Conservation (phyloP, 2,888 invertebrate genomes). For the Hemaris fuciformis region DNA sequence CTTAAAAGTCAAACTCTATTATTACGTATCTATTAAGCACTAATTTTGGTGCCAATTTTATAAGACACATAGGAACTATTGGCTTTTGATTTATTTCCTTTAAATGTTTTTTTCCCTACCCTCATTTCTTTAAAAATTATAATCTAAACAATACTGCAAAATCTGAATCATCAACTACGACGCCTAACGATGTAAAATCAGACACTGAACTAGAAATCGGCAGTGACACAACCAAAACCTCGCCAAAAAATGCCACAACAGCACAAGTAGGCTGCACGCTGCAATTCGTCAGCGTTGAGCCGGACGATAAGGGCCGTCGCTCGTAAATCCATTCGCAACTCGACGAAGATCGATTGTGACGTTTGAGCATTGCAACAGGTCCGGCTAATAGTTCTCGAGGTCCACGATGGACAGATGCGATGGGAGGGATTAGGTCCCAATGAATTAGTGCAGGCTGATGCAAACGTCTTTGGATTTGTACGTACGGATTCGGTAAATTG, state of each 20-base stretch:
- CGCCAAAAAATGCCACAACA: neutral
- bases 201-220: neutral
- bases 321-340: constrained; percentile 56
- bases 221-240: no score
- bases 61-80: no score
- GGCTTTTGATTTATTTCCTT: no score
- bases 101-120: no score
- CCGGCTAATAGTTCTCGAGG: constrained; percentile 1
- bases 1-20: no score
- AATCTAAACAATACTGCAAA: no score
- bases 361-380: constrained; percentile 39
- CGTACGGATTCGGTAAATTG: neutral
- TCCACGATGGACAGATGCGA: neutral
- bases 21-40: no score
- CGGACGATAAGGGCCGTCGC: constrained; percentile 37
- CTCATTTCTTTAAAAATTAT: no score
- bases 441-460: constrained; percentile 20
- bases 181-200: neutral
- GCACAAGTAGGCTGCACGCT: neutral
- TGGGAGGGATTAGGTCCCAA: neutral
- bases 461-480: neutral
- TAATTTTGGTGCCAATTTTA: no score
- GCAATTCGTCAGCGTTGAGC: constrained; percentile 39
- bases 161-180: neutral
- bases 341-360: constrained; percentile 64